Evolutionary conservation across 1,140 invertebrate species (phyloP).

Genomic region (Drosophila sp.): DNA sequence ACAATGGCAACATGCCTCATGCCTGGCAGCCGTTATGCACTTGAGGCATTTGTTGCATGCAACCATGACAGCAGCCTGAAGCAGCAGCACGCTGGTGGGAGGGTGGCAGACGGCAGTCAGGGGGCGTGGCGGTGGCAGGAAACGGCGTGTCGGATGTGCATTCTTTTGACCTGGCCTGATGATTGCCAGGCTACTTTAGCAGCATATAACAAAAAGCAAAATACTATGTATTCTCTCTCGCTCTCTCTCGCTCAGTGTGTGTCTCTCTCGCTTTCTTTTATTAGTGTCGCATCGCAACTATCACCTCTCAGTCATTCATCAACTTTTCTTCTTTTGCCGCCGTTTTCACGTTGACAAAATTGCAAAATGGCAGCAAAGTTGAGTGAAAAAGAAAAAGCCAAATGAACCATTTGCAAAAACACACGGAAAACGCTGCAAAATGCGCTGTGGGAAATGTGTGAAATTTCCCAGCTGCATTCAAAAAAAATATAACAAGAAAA

Average conservation of each 20-base stretch:
- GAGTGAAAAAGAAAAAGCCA: constrained; percentile 29
- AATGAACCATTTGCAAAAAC: constrained; percentile 61
- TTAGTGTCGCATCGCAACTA: constrained; percentile 41
- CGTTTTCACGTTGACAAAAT: constrained; percentile 57
- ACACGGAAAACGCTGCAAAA: constrained; percentile 51
- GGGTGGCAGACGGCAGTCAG: background rate
- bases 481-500: constrained; percentile 21
- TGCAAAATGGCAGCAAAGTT: constrained; percentile 31
- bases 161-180: constrained; percentile 50
- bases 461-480: constrained; percentile 72
- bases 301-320: constrained; percentile 63
- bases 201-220: constrained; percentile 40
- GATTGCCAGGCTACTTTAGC: constrained; percentile 49
- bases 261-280: constrained; percentile 55
- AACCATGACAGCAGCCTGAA: constrained; percentile 21
- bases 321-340: constrained; percentile 37
- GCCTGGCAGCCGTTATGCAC: constrained; percentile 71
- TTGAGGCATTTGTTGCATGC: constrained; percentile 82
- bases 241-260: constrained; percentile 25
- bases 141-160: constrained; percentile 71
- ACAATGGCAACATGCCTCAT: constrained; percentile 24
- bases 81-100: background rate
- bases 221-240: constrained; percentile 40
- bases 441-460: constrained; percentile 78
- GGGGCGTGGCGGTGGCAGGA: constrained; percentile 46